These are phyloP conservation scores for Mixornis gularis DNA, from an alignment of 2,113 vertebrate species.

Conservation along the genomic window DNA sequence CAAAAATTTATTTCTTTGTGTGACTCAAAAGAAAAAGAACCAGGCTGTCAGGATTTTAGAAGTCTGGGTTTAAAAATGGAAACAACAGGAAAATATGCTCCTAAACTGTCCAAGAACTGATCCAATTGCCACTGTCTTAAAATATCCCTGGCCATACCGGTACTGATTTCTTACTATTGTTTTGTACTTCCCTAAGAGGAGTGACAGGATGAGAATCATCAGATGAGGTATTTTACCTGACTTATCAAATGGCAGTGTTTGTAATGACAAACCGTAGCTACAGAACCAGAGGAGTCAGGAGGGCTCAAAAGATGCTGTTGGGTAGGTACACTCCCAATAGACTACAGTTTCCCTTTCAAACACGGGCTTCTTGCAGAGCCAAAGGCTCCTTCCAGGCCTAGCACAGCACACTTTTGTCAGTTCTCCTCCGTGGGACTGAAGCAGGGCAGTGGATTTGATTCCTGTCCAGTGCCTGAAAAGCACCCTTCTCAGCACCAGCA, in stretches of 20 bases:
- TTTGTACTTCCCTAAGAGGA: not conserved
- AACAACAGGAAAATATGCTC: not conserved
- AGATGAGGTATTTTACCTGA: not conserved
- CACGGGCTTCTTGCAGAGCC: not conserved
- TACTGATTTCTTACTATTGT: not conserved
- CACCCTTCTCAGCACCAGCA: not conserved
- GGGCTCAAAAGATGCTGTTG: not conserved
- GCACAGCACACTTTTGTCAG: not conserved
- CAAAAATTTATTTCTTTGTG: not conserved
- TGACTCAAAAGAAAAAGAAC: not conserved
- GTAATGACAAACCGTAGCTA: not conserved
- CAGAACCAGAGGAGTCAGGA: not conserved
- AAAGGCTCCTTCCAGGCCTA: not conserved
- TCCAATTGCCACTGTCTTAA: not conserved
- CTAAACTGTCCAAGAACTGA: not conserved
- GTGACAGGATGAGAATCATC: not conserved
- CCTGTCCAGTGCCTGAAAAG: not conserved
- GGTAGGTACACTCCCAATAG: not conserved
- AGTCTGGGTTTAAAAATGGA: not conserved
- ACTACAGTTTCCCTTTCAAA: not conserved
- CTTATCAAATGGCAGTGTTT: not conserved
- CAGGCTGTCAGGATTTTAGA: not conserved
- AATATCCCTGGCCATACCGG: not conserved
- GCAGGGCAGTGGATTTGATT: not conserved
- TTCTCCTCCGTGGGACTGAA: not conserved